A percentile compares a stretch with the other conserved stretches of the same genome.
Evolutionary conservation across 2,888 invertebrate genomes (phyloP).

Genomic region (Melieria crassipennis): DNA sequence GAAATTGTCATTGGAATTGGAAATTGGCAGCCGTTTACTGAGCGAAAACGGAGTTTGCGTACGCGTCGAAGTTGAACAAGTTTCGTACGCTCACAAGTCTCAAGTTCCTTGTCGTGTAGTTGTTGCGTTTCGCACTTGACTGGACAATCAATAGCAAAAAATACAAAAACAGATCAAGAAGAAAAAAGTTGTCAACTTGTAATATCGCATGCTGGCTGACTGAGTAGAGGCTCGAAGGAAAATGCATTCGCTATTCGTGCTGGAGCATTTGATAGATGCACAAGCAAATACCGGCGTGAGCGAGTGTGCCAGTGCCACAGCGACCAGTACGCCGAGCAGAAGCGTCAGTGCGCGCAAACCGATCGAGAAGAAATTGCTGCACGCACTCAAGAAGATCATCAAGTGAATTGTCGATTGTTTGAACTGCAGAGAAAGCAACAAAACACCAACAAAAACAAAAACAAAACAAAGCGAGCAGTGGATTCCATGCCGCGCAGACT

Average conservation of each 20-base stretch:
- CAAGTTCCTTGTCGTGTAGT: slow-evolving; percentile 33
- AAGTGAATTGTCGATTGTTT: slow-evolving; percentile 36
- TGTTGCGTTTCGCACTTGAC: slow-evolving; percentile 23
- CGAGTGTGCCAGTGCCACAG: slow-evolving; percentile 32
- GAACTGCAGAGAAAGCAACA: too few relatives aligned
- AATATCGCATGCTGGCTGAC: slow-evolving; percentile 40
- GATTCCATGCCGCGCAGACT: too few relatives aligned
- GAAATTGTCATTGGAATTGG: slow-evolving; percentile 27
- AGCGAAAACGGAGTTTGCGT: slow-evolving; percentile 25
- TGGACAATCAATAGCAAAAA: not conserved
- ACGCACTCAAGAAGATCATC: slow-evolving; percentile 52
- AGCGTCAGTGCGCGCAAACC: slow-evolving; percentile 29
- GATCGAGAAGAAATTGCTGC: slow-evolving; percentile 50
- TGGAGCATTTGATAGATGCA: slow-evolving; percentile 61
- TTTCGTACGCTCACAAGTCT: slow-evolving; percentile 31
- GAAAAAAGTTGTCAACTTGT: slow-evolving; percentile 34
- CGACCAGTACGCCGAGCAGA: slow-evolving; percentile 12
- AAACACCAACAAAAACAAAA: too few relatives aligned
- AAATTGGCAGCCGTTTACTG: slow-evolving; percentile 24
- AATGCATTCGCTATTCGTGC: slow-evolving; percentile 65
- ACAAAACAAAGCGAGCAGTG: too few relatives aligned
- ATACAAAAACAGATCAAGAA: slow-evolving; percentile 23
- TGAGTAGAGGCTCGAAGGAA: slow-evolving; percentile 37
- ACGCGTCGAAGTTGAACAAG: slow-evolving; percentile 43
- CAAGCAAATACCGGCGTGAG: slow-evolving; percentile 52